Evolutionary conservation across 2,888 invertebrate genomes (phyloP).

Genomic region (Xanthorhoe spadicearia): DNA sequence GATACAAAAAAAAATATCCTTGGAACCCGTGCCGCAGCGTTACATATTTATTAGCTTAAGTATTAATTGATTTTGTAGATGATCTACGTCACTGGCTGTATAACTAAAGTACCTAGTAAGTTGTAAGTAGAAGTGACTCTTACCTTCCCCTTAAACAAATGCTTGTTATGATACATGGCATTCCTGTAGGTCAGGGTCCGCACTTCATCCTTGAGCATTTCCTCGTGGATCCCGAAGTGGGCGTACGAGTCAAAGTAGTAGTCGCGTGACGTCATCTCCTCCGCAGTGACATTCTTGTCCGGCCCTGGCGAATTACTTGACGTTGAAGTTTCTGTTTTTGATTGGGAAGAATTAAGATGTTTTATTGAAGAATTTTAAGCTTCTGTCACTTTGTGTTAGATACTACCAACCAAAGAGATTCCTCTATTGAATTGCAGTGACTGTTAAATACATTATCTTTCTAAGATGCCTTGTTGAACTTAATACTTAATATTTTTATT

Average conservation of each 20-base stretch:
- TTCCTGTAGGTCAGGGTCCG: slow-evolving; percentile 99
- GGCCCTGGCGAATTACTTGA: slow-evolving; percentile 47
- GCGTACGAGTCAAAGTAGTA: slow-evolving; percentile 99
- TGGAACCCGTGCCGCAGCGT: no score
- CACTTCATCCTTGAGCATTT: slow-evolving; percentile 99
- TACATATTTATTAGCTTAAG: no score
- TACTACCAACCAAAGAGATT: no score
- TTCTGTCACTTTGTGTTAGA: not conserved
- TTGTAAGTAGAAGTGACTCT: not conserved
- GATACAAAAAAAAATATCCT: no score
- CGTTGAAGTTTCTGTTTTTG: slow-evolving; percentile 42
- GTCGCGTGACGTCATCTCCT: slow-evolving; percentile 99
- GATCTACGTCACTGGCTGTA: no score
- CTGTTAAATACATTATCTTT: no score
- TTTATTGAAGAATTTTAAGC: not conserved
- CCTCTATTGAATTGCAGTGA: no score
- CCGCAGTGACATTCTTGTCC: slow-evolving; percentile 87
- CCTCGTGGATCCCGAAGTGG: slow-evolving; percentile 99
- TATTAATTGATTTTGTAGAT: no score
- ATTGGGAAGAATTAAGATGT: not conserved
- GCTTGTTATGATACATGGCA: slow-evolving; percentile 99
- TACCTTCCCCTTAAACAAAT: slow-evolving; percentile 95
- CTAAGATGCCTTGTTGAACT: no score
- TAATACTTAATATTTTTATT: no score
- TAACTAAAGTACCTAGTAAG: no score